Percentiles rank a stretch among this genome's conserved stretches.
Conservation (phyloP, 2,113 vertebrate species). For the Anolis carolinensis region DNA sequence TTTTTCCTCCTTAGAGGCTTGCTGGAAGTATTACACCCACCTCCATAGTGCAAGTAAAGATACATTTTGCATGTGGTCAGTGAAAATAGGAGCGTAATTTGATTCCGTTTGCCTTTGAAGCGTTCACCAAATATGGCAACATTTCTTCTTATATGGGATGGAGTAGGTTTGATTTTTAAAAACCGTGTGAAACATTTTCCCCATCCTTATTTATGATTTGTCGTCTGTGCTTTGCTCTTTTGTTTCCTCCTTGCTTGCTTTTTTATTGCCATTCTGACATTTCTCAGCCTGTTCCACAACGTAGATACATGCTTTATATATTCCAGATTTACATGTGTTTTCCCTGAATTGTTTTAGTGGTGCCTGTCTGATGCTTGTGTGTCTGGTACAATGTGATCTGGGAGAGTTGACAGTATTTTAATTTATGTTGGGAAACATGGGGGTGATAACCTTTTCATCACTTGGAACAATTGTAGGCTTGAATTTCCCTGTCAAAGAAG, state of each 20-base stretch:
- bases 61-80: background rate
- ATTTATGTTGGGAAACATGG: conserved; percentile 46
- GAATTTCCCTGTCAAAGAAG: conserved; percentile 48
- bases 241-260: conserved; percentile 30
- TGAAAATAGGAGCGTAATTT: background rate
- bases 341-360: conserved; percentile 17
- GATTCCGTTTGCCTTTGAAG: background rate
- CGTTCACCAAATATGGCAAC: background rate
- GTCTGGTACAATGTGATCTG: background rate
- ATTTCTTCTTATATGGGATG: background rate
- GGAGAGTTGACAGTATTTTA: conserved; percentile 28
- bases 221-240: background rate
- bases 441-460: conserved; percentile 21
- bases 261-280: background rate
- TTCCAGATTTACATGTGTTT: background rate
- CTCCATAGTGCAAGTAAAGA: background rate
- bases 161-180: background rate
- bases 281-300: background rate
- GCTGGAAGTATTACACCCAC: too few species aligned
- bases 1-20: too few species aligned
- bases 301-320: too few species aligned
- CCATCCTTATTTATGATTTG: background rate
- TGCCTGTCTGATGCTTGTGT: background rate
- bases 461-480: conserved; percentile 49
- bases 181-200: background rate